These are phyloP conservation scores for Aphyosemion australe DNA, from an alignment of 2,113 vertebrate species.

Conservation along the genomic window DNA sequence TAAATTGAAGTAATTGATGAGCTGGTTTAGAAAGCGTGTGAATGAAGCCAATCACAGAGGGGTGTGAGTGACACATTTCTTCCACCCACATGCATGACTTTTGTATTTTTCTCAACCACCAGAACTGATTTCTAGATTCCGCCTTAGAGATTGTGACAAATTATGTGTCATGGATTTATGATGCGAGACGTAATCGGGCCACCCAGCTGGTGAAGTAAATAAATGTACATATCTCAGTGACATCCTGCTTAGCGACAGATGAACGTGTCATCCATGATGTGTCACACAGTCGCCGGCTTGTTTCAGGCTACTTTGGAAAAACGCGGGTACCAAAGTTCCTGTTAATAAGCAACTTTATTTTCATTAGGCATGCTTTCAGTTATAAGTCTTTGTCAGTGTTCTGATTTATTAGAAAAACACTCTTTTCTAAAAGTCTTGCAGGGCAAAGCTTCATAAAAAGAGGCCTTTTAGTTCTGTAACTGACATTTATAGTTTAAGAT, in stretches of 20 bases:
- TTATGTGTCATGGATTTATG: slow-evolving; percentile 76
- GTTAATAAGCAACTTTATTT: slow-evolving; percentile 9
- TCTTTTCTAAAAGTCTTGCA: too few species aligned
- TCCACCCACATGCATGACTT: slow-evolving; percentile 41
- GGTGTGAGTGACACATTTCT: slow-evolving; percentile 43
- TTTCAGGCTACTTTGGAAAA: slow-evolving; percentile 19
- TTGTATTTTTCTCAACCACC: slow-evolving; percentile 41
- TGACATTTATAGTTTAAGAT: not conserved
- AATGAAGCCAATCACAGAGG: slow-evolving; percentile 27
- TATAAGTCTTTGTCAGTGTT: not conserved
- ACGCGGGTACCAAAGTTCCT: slow-evolving; percentile 14
- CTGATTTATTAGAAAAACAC: too few species aligned
- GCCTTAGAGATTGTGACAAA: slow-evolving; percentile 71
- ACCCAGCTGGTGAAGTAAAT: slow-evolving; percentile 74
- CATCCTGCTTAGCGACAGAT: slow-evolving; percentile 61
- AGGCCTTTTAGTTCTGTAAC: slow-evolving; percentile 1
- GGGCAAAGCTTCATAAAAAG: slow-evolving; percentile 6
- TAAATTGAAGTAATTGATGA: not conserved
- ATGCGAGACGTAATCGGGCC: slow-evolving; percentile 76
- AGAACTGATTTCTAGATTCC: slow-evolving; percentile 48
- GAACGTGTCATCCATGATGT: slow-evolving; percentile 45
- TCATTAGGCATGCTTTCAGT: slow-evolving; percentile 4
- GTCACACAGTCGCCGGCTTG: slow-evolving; percentile 41
- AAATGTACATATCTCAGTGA: slow-evolving; percentile 71
- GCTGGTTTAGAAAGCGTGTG: slow-evolving; percentile 7